Evolutionary conservation across 2,113 vertebrate species (phyloP).

Genomic region (Rallus limicola): DNA sequence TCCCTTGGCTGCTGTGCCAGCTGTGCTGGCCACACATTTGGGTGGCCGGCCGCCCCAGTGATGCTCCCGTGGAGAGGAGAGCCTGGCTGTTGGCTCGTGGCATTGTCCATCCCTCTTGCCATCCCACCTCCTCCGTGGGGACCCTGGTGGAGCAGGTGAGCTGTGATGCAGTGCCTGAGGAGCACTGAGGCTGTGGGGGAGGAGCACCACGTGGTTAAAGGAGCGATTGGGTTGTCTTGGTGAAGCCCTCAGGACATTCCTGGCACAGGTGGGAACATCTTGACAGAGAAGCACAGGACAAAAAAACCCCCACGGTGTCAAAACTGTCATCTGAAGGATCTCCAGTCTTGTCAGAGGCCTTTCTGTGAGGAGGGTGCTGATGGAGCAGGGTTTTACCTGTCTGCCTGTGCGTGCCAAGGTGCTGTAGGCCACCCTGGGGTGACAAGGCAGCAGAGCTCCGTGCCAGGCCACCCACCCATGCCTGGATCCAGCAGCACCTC

Average conservation of each 20-base stretch:
- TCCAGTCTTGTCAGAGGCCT: neutral
- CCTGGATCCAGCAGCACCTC: neutral
- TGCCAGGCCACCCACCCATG: neutral
- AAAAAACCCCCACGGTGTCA: neutral
- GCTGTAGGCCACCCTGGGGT: fast-evolving
- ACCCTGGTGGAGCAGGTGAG: neutral
- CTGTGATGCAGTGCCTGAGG: fast-evolving
- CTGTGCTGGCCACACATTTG: neutral
- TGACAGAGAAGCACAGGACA: neutral
- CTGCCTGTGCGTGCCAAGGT: neutral
- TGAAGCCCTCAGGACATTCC: neutral
- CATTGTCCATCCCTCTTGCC: neutral
- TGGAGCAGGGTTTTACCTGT: neutral
- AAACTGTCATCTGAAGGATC: neutral
- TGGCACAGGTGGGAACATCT: neutral
- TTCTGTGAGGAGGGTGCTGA: neutral
- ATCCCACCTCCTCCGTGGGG: neutral
- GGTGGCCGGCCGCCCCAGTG: neutral
- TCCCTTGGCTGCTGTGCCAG: neutral
- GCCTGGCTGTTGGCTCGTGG: neutral
- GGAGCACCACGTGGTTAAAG: neutral
- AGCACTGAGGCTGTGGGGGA: neutral
- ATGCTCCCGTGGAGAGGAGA: neutral
- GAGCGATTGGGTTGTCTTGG: neutral
- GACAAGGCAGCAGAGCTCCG: neutral